Evolutionary conservation across 2,888 invertebrate species (phyloP).

Genomic region (Halictus ligatus): DNA sequence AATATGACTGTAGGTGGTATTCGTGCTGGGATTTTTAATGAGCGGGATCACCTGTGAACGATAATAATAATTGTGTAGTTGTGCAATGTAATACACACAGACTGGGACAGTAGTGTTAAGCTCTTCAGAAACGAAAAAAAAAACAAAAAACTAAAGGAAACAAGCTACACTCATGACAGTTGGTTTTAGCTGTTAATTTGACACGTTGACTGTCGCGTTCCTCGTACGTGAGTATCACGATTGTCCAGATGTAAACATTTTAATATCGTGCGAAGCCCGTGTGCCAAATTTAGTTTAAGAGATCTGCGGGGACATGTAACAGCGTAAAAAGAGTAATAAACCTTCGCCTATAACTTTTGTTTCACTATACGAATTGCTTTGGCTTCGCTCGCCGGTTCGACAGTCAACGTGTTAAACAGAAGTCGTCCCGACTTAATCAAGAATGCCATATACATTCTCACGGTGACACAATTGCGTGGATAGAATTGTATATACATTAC

Average conservation of each 20-base stretch:
- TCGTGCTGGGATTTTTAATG: conserved; percentile 10
- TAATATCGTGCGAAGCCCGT: neutral
- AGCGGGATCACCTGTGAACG: conserved; percentile 1
- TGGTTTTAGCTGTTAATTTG: conserved; percentile 35
- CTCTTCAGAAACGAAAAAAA: neutral
- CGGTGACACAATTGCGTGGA: conserved; percentile 29
- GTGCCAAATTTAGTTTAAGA: neutral
- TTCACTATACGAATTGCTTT: neutral
- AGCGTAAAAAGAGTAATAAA: neutral
- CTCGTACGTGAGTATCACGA: neutral
- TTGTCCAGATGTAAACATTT: neutral
- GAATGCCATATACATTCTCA: conserved; percentile 46
- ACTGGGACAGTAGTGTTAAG: conserved; percentile 16
- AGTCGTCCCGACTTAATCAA: conserved; percentile 26
- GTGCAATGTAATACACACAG: conserved; percentile 9
- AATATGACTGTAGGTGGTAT: conserved; percentile 31
- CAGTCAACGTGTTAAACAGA: conserved; percentile 12
- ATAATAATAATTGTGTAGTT: conserved; percentile 39
- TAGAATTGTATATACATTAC: conserved; percentile 50
- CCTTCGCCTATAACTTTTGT: neutral
- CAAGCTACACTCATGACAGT: conserved; percentile 16
- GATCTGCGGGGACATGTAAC: neutral
- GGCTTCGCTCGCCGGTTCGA: neutral
- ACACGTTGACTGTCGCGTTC: conserved; percentile 11
- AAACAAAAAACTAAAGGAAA: no score